These are phyloP conservation scores for Notamacropus eugenii DNA, from an alignment of 2,797 vertebrate genomes.

Conservation along the genomic window DNA sequence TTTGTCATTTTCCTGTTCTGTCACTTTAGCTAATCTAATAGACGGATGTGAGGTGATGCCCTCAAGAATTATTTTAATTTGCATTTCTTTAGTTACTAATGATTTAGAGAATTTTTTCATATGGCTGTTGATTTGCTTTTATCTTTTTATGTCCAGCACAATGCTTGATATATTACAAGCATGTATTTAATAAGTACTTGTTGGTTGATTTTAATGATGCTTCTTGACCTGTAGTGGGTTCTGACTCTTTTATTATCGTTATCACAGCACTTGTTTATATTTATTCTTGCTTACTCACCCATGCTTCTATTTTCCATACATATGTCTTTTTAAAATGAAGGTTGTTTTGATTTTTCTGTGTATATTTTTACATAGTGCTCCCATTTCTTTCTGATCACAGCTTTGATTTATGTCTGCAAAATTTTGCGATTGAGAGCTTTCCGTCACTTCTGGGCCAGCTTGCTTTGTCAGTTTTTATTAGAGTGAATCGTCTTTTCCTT, in stretches of 20 bases:
- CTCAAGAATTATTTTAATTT: neutral
- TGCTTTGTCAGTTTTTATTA: no score
- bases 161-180: neutral
- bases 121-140: neutral
- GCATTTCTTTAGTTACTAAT: neutral
- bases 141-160: neutral
- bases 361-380: neutral
- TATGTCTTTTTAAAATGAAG: neutral
- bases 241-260: neutral
- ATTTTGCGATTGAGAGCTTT: neutral
- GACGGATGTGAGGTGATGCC: neutral
- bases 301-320: neutral
- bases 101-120: neutral
- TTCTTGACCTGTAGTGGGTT: neutral
- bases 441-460: neutral
- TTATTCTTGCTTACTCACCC: neutral
- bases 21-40: neutral
- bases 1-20: neutral
- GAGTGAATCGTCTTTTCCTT: neutral
- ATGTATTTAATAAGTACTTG: neutral
- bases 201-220: neutral
- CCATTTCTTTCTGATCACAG: neutral
- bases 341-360: neutral
- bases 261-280: neutral
- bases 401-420: neutral